Percentiles rank a stretch among this genome's conserved stretches.
phyloP scores from a whole-genome alignment of 2,888 invertebrate species.

The Euzetes globulus region DNA sequence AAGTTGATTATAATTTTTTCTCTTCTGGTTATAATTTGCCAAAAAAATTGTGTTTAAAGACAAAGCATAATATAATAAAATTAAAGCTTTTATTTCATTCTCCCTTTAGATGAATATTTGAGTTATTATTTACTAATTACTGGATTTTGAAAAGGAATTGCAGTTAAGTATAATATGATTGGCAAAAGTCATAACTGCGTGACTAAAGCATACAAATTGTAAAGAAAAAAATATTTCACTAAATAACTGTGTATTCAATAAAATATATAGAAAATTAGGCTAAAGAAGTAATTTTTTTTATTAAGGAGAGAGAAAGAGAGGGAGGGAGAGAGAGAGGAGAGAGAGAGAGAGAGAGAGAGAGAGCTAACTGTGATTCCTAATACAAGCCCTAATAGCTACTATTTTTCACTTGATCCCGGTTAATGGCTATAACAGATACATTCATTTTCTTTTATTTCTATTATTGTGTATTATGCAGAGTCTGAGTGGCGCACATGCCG shows the following conservation, averaged over 20 bases:
- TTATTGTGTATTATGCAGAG: slow-evolving; percentile 1
- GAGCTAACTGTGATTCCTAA: slow-evolving; percentile 21
- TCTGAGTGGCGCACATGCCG: background rate
- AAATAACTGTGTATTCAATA: background rate
- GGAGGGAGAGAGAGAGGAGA: slow-evolving; percentile 8
- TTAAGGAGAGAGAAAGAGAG: background rate
- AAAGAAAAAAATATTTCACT: background rate
- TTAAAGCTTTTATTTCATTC: background rate
- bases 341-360: slow-evolving; percentile 10
- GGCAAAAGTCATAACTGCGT: background rate
- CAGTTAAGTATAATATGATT: background rate
- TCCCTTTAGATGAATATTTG: background rate
- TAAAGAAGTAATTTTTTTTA: slow-evolving; percentile 15
- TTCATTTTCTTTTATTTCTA: slow-evolving; percentile 8
- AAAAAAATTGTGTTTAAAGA: background rate
- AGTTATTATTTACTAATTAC: slow-evolving; percentile 1
- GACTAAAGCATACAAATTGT: background rate
- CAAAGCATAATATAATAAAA: background rate
- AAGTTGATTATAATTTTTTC: background rate
- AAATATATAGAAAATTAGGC: slow-evolving; percentile 16
- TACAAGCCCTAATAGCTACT: slow-evolving; percentile 41
- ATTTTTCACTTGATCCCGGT: slow-evolving; percentile 42
- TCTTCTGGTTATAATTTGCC: background rate
- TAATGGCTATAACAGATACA: slow-evolving; percentile 33
- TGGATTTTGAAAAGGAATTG: background rate